Evolutionary conservation across 2,888 invertebrate species (phyloP), one percentile per base, ranked within the genome.

Genomic region (Hylaea fasciaria): DNA sequence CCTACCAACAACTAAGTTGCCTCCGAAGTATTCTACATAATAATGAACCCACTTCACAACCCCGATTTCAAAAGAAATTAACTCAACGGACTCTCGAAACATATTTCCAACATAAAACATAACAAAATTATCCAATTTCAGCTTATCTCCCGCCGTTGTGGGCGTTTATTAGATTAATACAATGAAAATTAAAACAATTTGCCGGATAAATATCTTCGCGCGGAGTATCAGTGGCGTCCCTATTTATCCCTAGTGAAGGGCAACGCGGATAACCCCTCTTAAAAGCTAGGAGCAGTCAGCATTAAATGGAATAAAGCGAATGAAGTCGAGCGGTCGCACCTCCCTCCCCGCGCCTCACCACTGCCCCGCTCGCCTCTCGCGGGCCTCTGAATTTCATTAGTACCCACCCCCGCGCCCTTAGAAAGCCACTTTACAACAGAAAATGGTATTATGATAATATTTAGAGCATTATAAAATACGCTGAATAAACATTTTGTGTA

Each of bases 121-220:
- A 81, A 85, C 76, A 73, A 81, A 84, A 86, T 85, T 78, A 77
- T 80, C 83, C 77, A 83, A 85, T 82, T 80, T 74, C 72, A 83
- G 81, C 83, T 89, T 91, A 91, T 91, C 91, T 85, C 78, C 76
- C 80, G 75, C 78, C 82, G 82, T 88, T 88, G 89, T 85, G 89
- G 91, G 85, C 80, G 83, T 89, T 90, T 91, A 91, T 90, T 90
- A 88, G 83, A 89, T 91, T 86, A 90, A 90, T 90, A 89, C 91
- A 91, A 91, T 91, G 91, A 91, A 92, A 92, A 92, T 92, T 92
- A 91, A 92, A 92, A 92, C 92, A 92, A 93, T 93, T 93, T 92
- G 92, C 92, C 91, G 91, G 92, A 91, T 93, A 91, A 92, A 92
- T 92, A 91, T 92, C 92, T 91, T 87, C 83, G 83, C 84, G 82